Evolutionary conservation across 2,113 vertebrate genomes (phyloP), one percentile per base, ranked within the genome.

Genomic region (Corythornis vintsioides): DNA sequence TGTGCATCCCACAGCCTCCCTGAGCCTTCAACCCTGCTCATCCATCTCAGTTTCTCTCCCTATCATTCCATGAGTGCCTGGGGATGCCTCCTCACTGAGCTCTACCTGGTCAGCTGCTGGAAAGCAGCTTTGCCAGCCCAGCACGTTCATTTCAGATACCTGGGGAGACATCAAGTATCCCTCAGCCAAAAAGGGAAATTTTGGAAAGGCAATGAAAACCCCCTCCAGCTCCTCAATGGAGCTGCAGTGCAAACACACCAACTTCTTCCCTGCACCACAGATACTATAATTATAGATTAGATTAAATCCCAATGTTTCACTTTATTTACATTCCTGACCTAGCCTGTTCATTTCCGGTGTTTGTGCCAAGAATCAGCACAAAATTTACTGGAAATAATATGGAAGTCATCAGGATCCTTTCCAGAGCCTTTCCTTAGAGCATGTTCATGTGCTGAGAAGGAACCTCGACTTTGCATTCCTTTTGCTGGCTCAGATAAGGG

Each of bases 261-360:
- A 67, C 88, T 57, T 85, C 79, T 83, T 88, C 52, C 78, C 90
- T 74, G 89, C 13, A 1, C 96, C 90, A 93, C 80, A 92, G 92
- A 97, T 95, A 90, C 85, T 96, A 70, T 97, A 96, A 97, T 97
- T 97, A 96, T 92, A 97, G 93, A 96, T 96, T 93, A 96, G 92
- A 96, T 96, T 96, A 97, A 97, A 97, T 96, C 95, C 93, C 94
- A 93, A 4, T 83, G 74, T 94, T 96, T 95, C 92, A 85, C 84
- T 97, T 94, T 98, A 97, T 97, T 98, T 97, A 97, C 96, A 97
- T 97, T 97, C 96, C 96, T 97, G 84, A 78, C 82, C 92, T 95
- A 94, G 96, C 93, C 95, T 97, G 92, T 97, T 97, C 88, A 96
- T 97, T 97, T 97, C 96, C 94, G 94, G 90, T 92, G 90, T 89